These are phyloP conservation scores for Lerema accius DNA, from an alignment of 1,140 invertebrate genomes.

Conservation along the genomic window DNA sequence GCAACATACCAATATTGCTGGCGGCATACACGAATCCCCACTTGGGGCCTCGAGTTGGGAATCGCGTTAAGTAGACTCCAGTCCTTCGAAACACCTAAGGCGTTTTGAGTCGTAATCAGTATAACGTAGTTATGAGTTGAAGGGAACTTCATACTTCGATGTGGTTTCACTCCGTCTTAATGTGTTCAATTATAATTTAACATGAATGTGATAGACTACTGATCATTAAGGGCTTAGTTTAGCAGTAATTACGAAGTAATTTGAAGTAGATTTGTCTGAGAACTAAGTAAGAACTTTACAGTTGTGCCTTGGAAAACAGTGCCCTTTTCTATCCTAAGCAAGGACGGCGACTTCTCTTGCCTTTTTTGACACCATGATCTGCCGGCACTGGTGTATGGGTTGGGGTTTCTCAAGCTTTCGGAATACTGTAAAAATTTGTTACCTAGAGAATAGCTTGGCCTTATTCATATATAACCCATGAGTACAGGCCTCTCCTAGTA, in stretches of 20 bases:
- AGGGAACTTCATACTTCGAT: conserved; percentile 8
- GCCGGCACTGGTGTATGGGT: no score
- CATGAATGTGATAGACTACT: no score
- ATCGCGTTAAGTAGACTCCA: conserved; percentile 20
- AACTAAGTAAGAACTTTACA: no score
- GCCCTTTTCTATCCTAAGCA: no score
- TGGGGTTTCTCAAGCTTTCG: no score
- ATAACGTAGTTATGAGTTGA: conserved; percentile 21
- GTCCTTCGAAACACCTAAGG: conserved; percentile 19
- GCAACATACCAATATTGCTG: background rate
- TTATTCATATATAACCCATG: no score
- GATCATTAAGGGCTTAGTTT: background rate
- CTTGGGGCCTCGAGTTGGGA: conserved; percentile 4
- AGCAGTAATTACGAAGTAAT: background rate
- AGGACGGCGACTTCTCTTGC: no score
- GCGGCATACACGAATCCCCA: conserved; percentile 16
- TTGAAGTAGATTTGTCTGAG: background rate
- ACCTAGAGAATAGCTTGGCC: no score
- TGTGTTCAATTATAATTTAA: background rate
- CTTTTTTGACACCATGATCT: no score
- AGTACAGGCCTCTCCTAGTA: no score
- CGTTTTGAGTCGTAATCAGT: conserved; percentile 13
- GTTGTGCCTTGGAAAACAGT: no score
- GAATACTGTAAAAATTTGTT: no score
- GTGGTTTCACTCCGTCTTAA: background rate